Evolutionary conservation across 1,140 invertebrate species (phyloP).

Genomic region (Pemphigus obesinymphae): DNA sequence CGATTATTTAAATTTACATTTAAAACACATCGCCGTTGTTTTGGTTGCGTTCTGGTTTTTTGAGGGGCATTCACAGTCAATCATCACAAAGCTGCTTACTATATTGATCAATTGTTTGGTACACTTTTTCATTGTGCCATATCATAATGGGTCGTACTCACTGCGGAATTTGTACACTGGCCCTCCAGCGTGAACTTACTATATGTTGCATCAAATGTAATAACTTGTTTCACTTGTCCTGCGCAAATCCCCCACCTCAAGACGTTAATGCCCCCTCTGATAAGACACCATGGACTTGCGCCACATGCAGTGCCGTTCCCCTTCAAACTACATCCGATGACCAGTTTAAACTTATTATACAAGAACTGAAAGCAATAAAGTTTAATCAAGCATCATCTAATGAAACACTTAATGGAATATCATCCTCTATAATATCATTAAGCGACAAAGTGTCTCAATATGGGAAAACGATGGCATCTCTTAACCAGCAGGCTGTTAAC

Average conservation of each 20-base stretch:
- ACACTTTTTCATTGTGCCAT: no score
- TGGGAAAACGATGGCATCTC: not conserved
- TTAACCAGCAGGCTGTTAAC: not conserved
- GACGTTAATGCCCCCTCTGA: no score
- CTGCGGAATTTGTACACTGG: not conserved
- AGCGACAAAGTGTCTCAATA: not conserved
- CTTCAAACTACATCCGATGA: not conserved
- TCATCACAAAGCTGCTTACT: no score
- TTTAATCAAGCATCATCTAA: not conserved
- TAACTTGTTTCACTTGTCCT: not conserved
- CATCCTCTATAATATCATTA: not conserved
- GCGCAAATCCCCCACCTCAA: no score
- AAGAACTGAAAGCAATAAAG: not conserved
- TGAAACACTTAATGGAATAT: not conserved
- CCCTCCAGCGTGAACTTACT: not conserved
- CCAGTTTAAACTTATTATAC: not conserved
- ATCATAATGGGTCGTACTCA: not conserved
- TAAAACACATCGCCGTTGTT: no score
- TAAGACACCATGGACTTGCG: no score
- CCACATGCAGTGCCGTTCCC: not conserved
- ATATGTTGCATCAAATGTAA: not conserved
- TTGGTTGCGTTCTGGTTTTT: no score
- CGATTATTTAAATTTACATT: no score
- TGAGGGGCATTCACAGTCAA: no score
- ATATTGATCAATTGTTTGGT: no score